Evolutionary conservation across 2,797 vertebrate species (phyloP).

Genomic region (Siniperca obscura): DNA sequence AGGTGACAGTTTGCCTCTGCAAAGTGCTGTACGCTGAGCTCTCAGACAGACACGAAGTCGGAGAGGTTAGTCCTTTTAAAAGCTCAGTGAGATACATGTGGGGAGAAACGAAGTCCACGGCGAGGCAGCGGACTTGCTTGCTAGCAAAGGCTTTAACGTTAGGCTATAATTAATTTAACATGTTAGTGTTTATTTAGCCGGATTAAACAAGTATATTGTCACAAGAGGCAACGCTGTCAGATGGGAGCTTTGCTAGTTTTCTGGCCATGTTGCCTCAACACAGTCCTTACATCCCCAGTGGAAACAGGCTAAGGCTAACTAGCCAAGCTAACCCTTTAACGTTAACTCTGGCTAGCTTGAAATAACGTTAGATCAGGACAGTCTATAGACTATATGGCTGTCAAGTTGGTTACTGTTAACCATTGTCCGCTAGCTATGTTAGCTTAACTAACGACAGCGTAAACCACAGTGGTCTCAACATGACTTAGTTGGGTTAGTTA

Average conservation of each 20-base stretch:
- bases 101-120: slow-evolving; percentile 27
- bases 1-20: background rate
- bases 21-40: background rate
- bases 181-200: background rate
- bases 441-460: background rate
- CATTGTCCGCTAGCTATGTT: background rate
- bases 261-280: slow-evolving; percentile 66
- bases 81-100: slow-evolving; percentile 37
- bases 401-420: background rate
- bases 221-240: slow-evolving; percentile 21
- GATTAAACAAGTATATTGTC: background rate
- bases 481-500: slow-evolving; percentile 74
- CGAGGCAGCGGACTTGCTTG: slow-evolving; percentile 29
- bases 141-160: slow-evolving; percentile 23
- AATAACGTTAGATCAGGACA: slow-evolving; percentile 12
- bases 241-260: slow-evolving; percentile 21
- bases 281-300: slow-evolving; percentile 47
- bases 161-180: background rate
- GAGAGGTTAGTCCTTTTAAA: slow-evolving; percentile 39
- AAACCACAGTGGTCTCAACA: slow-evolving; percentile 25
- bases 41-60: slow-evolving; percentile 2
- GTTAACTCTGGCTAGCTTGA: slow-evolving; percentile 50
- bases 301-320: slow-evolving; percentile 73
- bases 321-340: slow-evolving; percentile 70
- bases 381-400: background rate